Evolutionary conservation across 2,113 vertebrate species (phyloP), one percentile per base, ranked within the genome.

Genomic region (Anthoscopus minutus): DNA sequence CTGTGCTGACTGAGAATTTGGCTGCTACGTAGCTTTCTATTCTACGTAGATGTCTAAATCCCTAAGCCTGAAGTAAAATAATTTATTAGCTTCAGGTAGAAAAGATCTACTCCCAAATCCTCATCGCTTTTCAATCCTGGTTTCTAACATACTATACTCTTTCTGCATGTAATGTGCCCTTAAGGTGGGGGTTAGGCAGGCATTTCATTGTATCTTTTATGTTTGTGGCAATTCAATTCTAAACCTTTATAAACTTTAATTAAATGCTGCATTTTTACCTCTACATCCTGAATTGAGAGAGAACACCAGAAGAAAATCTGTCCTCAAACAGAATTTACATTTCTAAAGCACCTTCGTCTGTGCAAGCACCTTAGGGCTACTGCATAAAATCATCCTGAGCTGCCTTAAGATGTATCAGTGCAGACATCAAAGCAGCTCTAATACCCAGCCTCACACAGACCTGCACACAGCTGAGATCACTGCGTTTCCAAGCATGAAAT

Each of bases 351-450:
- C 67, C 72, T 96, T 96, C 44, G 95, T 92, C 94, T 57, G 54
- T 54, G 87, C 74, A 72, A 96, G 97, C 84, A 91, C 84, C 94
- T 97, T 6, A 45, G 81, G 93, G 85, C 77, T 67, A 86, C 83
- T 45, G 88, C 54, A 65, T 38, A 81, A 93, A 97, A 95, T 74
- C 73, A 85, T 86, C 87, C 85, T 93, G 60, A 95, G 87, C 62
- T 92, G 94, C 92, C 81, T 96, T 91, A 93, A 93, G 94, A 96
- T 74, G 62, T 81, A 94, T 90, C 85, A 78, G 87, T 28, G 62
- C 91, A 96, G 95, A 93, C 94, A 97, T 81, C 96, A 97, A 96
- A 97, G 88, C 87, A 88, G 92, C 95, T 96, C 91, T 67, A 96
- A 94, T 83, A 94, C 80, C 13, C 9, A 86, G 92, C 60, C 93